phyloP scores from a whole-genome alignment of 2,113 vertebrate genomes.

The Tachycineta bicolor region DNA sequence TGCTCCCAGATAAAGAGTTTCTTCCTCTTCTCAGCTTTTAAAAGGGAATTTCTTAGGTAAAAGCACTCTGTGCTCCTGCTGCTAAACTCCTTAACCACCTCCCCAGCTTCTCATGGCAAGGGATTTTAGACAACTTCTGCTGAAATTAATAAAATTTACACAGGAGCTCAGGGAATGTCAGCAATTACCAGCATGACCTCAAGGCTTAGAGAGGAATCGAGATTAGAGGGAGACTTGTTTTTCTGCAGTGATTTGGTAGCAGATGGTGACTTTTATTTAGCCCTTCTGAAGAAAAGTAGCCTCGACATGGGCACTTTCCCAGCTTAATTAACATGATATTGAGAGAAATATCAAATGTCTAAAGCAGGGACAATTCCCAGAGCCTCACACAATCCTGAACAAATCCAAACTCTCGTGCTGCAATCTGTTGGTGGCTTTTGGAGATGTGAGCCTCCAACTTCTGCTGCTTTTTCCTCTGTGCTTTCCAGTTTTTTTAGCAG shows the following conservation, averaged over 20 bases:
- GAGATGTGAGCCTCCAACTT: not conserved
- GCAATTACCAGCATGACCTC: slow-evolving; percentile 5
- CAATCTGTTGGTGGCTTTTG: not conserved
- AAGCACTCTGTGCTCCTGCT: not conserved
- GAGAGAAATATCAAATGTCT: not conserved
- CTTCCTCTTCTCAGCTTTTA: not conserved
- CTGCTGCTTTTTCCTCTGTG: not conserved
- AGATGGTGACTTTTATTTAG: slow-evolving; percentile 55
- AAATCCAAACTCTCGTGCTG: not conserved
- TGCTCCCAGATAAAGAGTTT: not conserved
- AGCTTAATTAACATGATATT: not conserved
- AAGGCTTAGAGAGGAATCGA: not conserved
- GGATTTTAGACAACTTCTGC: not conserved
- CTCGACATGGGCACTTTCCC: slow-evolving; percentile 1
- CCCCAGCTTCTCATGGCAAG: not conserved
- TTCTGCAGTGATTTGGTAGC: slow-evolving; percentile 7
- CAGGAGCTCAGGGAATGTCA: not conserved
- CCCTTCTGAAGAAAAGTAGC: slow-evolving; percentile 31
- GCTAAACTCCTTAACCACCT: not conserved
- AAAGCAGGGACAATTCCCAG: not conserved
- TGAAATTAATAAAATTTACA: not conserved
- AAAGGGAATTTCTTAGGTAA: not conserved
- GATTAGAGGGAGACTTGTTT: not conserved
- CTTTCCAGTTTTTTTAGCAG: not conserved
- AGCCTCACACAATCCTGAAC: not conserved